A percentile compares a stretch with the other conserved stretches of the same genome.
These are phyloP conservation scores for Amphipoea oculea DNA, from an alignment of 2,888 invertebrate species.

Conservation along the genomic window DNA sequence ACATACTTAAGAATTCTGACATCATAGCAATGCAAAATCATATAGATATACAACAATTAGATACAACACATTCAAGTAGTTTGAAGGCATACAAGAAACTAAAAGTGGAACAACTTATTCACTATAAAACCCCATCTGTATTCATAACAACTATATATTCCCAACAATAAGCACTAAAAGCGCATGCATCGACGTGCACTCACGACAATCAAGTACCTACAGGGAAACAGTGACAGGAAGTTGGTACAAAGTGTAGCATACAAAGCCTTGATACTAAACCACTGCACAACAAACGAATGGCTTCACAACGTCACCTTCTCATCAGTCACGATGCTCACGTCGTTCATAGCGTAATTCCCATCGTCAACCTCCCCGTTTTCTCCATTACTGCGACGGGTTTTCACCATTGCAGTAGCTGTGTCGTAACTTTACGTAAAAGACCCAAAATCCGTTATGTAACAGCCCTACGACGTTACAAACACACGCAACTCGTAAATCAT, in stretches of 20 bases:
- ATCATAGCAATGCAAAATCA: conserved; percentile 44
- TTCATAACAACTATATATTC: conserved; percentile 47
- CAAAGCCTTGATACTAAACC: conserved; percentile 74
- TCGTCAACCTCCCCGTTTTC: conserved; percentile 89
- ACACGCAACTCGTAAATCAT: conserved; percentile 75
- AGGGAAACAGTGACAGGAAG: conserved; percentile 82
- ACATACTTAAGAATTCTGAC: conserved; percentile 47
- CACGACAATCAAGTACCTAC: conserved; percentile 67
- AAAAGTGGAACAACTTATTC: conserved; percentile 10
- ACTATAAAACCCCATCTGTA: conserved; percentile 36
- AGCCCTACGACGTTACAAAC: conserved; percentile 75
- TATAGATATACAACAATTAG: conserved; percentile 26
- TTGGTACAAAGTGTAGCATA: conserved; percentile 73
- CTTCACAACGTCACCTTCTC: conserved; percentile 87
- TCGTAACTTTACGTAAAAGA: conserved; percentile 81
- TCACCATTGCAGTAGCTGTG: conserved; percentile 87
- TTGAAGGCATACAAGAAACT: conserved; percentile 6
- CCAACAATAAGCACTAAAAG: conserved; percentile 71
- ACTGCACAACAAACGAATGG: conserved; percentile 73
- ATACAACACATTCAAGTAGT: conserved; percentile 21
- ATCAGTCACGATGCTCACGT: conserved; percentile 87
- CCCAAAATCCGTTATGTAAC: conserved; percentile 80
- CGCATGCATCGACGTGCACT: conserved; percentile 83
- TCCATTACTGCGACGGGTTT: conserved; percentile 90
- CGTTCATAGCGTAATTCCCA: conserved; percentile 87